A percentile compares a stretch with the other conserved stretches of the same genome.
Conservation (phyloP, 2,888 invertebrate genomes). For the Ornithoptera alexandrae region DNA sequence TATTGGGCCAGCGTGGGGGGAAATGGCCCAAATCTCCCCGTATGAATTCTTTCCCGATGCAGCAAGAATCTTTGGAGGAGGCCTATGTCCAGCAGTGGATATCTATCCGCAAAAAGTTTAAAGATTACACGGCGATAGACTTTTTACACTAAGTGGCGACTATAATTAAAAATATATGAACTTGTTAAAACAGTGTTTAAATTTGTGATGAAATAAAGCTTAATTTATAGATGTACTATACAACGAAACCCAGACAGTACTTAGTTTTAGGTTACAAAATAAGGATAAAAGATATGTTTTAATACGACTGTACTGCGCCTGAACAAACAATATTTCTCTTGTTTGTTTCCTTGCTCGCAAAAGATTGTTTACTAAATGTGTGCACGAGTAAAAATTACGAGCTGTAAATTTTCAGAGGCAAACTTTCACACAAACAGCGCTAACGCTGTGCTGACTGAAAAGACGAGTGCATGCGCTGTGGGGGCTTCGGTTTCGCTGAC, state of each 20-base stretch:
- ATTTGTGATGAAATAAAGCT: neutral
- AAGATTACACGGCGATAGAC: too few relatives aligned
- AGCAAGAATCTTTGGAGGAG: too few relatives aligned
- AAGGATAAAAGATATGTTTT: neutral
- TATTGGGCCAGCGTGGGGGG: too few relatives aligned
- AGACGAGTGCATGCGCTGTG: slow-evolving; percentile 48
- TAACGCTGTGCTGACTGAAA: slow-evolving; percentile 34
- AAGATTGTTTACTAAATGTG: slow-evolving; percentile 16
- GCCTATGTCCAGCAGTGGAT: too few relatives aligned
- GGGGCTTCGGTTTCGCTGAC: slow-evolving; percentile 33
- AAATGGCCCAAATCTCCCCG: too few relatives aligned
- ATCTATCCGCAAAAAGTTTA: too few relatives aligned
- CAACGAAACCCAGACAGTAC: neutral
- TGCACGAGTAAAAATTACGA: slow-evolving; percentile 11
- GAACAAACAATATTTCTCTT: neutral
- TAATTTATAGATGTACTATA: neutral
- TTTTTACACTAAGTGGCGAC: too few relatives aligned
- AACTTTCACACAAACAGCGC: slow-evolving; percentile 37
- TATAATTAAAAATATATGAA: too few relatives aligned
- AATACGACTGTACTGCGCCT: neutral
- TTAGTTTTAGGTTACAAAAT: neutral
- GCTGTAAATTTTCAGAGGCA: slow-evolving; percentile 6
- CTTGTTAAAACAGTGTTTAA: too few relatives aligned
- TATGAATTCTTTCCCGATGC: too few relatives aligned
- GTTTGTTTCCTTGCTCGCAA: neutral